phyloP scores from a whole-genome alignment of 2,797 vertebrate genomes.

The Tapera naevia region DNA sequence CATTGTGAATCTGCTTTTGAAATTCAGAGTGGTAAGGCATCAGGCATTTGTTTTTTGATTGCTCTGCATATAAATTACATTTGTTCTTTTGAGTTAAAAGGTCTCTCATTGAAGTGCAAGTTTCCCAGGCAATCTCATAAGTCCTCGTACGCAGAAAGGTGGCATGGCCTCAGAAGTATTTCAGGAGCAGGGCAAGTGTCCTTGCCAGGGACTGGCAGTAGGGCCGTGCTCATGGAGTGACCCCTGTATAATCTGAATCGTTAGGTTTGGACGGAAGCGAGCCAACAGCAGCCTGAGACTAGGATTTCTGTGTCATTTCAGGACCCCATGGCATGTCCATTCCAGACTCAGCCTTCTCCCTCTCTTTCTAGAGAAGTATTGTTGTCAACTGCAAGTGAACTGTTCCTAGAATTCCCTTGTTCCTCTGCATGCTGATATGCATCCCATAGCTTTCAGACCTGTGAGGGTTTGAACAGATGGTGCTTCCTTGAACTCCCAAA shows the following conservation, averaged over 20 bases:
- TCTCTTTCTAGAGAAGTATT: neutral
- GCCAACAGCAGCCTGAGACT: neutral
- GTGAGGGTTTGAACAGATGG: neutral
- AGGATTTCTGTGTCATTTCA: constrained; percentile 14
- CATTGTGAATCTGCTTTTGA: neutral
- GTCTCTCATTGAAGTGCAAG: neutral
- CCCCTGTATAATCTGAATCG: neutral
- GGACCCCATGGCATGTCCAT: neutral
- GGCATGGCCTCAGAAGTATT: neutral
- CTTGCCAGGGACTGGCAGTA: neutral
- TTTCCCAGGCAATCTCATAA: neutral
- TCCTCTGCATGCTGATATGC: neutral
- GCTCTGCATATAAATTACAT: neutral
- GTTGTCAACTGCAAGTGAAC: neutral
- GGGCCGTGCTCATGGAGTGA: neutral
- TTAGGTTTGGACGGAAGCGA: neutral
- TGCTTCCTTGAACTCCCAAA: neutral
- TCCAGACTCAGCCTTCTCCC: neutral
- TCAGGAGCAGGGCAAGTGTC: neutral
- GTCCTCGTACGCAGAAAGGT: neutral
- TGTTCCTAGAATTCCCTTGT: neutral
- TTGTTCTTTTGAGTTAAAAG: neutral
- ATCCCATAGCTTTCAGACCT: neutral
- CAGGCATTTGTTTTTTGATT: neutral
- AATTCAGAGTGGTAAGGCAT: neutral